phyloP scores from a whole-genome alignment of 2,113 vertebrate genomes.

The Himantopus leucocephalus region DNA sequence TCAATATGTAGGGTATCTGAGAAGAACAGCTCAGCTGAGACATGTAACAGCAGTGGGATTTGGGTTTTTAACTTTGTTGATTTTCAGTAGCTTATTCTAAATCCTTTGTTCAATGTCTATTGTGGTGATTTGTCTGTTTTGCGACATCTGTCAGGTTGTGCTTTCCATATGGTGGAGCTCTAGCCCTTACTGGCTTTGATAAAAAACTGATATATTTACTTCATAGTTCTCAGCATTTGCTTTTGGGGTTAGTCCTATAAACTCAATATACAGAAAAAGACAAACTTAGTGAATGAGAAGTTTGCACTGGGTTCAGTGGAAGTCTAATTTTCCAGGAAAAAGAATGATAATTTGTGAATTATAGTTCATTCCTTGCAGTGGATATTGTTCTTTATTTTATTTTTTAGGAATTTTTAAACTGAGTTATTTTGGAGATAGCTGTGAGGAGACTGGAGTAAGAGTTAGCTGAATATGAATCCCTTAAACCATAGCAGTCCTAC shows the following conservation, averaged over 20 bases:
- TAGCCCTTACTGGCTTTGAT: neutral
- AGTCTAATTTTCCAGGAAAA: neutral
- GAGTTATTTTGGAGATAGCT: neutral
- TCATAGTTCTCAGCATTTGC: neutral
- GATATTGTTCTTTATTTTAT: neutral
- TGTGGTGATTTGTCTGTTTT: neutral
- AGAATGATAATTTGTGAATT: neutral
- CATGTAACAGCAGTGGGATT: neutral
- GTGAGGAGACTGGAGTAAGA: neutral
- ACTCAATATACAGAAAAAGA: neutral
- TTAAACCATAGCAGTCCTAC: rapidly evolving
- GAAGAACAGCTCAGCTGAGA: neutral
- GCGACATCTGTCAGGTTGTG: neutral
- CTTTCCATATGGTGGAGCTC: neutral
- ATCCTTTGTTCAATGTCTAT: neutral
- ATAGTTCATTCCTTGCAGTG: neutral
- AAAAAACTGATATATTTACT: neutral
- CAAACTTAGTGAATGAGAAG: neutral
- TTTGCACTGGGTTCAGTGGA: neutral
- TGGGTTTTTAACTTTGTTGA: neutral
- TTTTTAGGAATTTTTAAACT: neutral
- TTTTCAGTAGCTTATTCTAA: neutral
- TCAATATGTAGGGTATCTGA: neutral
- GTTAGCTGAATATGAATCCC: neutral
- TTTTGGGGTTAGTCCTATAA: neutral